Base-by-base conservation (phyloP, 2,113 vertebrate species). In the Etheostoma cragini region DNA sequence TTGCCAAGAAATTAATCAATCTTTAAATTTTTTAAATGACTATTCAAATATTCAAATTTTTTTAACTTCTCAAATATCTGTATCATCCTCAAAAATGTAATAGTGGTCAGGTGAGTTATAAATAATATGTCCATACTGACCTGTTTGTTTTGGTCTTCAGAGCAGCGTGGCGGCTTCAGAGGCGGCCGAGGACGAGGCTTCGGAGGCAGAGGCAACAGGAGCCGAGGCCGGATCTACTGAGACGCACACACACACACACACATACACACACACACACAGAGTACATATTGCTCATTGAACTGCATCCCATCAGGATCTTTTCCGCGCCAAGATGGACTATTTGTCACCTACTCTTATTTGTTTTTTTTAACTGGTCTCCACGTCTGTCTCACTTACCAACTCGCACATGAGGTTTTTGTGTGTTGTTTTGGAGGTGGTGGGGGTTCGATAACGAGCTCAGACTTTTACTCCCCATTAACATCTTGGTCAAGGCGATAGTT, bases 141-240 rank as follows among this genome's bases (percentile, higher is more conserved):
- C 0, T 8, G 33, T 38, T 33, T 42, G 1, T 74, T 69, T 78
- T 4, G 0, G 10, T 49, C 94, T 93, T 54, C 95, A 99, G 98
- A 99, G 86, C 97, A 98, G 88, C 96, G 97, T 87, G 98, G 98
- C 33, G 97, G 97, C 78, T 99, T 98, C 94, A 95, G 98, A 53
- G 97, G 98, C 30, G 96, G 97, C 52, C 93, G 98, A 83, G 97
- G 97, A 22, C 93, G 97, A 92, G 97, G 98, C 80, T 98, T 98
- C 89, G 97, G 98, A 85, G 93, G 96, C 81, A 95, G 98, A 92
- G 97, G 97, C 74, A 98, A 94, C 93, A 95, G 97, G 84, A 98
- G 97, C 95, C 93, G 98, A 90, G 98, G 98, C 86, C 95, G 97
- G 81, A 96, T 97, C 94, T 99, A 98, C 95, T 99, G 93, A 98